phyloP scores from a whole-genome alignment of 2,797 vertebrate genomes.

The Myoxocephalus aenaeus region DNA sequence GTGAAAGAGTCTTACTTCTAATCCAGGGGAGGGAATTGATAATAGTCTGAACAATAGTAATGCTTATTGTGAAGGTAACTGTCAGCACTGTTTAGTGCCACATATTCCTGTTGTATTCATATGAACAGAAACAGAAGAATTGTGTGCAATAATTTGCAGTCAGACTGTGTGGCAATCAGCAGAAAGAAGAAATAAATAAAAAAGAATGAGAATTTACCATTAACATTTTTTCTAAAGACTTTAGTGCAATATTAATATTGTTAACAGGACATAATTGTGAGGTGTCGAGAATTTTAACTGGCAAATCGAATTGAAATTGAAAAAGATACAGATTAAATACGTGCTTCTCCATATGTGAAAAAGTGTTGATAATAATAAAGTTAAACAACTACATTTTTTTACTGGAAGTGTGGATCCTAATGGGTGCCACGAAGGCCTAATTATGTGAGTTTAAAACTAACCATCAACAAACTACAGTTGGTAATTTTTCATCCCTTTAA shows the following conservation, averaged over 20 bases:
- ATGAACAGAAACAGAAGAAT: neutral
- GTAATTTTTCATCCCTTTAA: neutral
- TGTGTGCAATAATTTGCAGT: neutral
- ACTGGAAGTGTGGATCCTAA: neutral
- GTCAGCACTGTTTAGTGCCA: neutral
- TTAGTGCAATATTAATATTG: neutral
- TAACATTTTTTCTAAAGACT: neutral
- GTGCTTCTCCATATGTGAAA: neutral
- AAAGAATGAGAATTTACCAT: neutral
- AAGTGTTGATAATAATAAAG: neutral
- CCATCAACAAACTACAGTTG: neutral
- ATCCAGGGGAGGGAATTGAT: constrained; percentile 53
- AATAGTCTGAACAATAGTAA: constrained; percentile 54
- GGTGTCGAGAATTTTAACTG: neutral
- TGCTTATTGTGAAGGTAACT: neutral
- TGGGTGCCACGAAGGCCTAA: neutral
- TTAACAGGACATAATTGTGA: neutral
- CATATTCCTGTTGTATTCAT: neutral
- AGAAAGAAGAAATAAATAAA: neutral
- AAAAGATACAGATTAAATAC: neutral
- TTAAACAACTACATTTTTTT: neutral
- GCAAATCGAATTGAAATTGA: constrained; percentile 4
- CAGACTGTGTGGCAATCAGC: neutral
- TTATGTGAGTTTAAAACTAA: neutral
- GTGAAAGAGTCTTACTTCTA: constrained; percentile 42